Evolutionary conservation across 1,140 invertebrate species (phyloP).

Genomic region (Cotesia chilonis): DNA sequence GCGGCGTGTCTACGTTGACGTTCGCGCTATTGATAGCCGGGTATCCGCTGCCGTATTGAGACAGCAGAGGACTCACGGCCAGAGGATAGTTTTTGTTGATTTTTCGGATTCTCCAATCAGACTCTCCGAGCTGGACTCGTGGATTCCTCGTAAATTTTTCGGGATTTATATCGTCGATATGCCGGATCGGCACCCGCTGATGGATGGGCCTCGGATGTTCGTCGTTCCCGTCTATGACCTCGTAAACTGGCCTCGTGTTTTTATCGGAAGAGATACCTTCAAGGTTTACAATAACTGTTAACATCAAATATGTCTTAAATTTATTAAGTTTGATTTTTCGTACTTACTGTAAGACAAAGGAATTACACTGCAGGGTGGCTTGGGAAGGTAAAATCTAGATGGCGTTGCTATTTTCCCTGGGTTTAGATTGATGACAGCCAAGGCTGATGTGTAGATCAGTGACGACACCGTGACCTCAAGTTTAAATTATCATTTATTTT

Average conservation of each 20-base stretch:
- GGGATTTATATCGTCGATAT: conserved; percentile 1
- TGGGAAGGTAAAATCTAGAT: too few relatives aligned
- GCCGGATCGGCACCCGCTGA: neutral
- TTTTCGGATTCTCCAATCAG: too few relatives aligned
- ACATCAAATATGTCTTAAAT: too few relatives aligned
- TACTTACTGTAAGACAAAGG: too few relatives aligned
- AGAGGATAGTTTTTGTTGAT: conserved; percentile 60
- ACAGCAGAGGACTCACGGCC: conserved; percentile 61
- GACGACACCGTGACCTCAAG: too few relatives aligned
- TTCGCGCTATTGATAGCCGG: conserved; percentile 47
- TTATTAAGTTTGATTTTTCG: too few relatives aligned
- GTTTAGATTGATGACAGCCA: too few relatives aligned
- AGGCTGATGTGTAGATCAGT: too few relatives aligned
- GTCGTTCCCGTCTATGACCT: conserved; percentile 19
- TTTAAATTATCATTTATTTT: too few relatives aligned
- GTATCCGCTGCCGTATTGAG: conserved; percentile 71
- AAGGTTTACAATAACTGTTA: too few relatives aligned
- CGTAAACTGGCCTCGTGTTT: conserved; percentile 34
- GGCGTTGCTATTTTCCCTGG: too few relatives aligned
- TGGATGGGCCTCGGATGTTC: conserved; percentile 1
- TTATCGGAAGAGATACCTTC: neutral
- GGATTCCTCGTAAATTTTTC: neutral
- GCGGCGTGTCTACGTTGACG: conserved; percentile 48
- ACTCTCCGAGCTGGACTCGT: neutral
- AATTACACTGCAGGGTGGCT: too few relatives aligned